phyloP scores from a whole-genome alignment of 2,797 vertebrate genomes.

The Periophthalmus magnuspinnatus region DNA sequence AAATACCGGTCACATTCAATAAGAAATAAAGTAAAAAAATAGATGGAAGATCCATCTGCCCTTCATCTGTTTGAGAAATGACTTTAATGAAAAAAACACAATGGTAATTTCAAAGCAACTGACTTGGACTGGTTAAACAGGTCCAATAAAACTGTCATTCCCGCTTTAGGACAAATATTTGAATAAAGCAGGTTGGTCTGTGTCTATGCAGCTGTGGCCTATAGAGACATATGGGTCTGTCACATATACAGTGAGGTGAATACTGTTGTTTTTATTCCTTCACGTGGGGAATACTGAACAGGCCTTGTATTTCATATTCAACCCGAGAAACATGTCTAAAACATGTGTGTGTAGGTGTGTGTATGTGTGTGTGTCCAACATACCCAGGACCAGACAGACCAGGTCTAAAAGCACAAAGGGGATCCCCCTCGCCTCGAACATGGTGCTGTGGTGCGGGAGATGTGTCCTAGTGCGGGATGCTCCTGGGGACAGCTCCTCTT shows the following conservation, averaged over 20 bases:
- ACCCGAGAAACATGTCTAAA: too few relatives aligned
- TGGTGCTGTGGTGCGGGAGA: slow-evolving; percentile 55
- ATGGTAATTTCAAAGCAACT: not conserved
- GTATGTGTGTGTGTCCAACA: slow-evolving; percentile 62
- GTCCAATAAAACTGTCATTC: not conserved
- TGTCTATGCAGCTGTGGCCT: not conserved
- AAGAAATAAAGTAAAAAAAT: too few relatives aligned
- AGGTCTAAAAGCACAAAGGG: slow-evolving; percentile 90
- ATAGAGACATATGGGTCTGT: not conserved
- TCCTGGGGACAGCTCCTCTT: slow-evolving; percentile 34
- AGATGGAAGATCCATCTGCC: too few relatives aligned
- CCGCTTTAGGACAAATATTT: not conserved
- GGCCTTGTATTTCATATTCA: too few relatives aligned
- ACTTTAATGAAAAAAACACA: not conserved
- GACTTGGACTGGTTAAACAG: not conserved
- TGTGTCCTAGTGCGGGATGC: slow-evolving; percentile 25
- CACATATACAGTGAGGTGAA: too few relatives aligned
- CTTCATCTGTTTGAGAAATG: too few relatives aligned
- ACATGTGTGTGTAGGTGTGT: too few relatives aligned
- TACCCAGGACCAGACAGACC: slow-evolving; percentile 88
- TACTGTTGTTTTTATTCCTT: too few relatives aligned
- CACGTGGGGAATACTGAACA: not conserved
- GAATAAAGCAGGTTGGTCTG: not conserved
- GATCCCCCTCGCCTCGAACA: slow-evolving; percentile 90
- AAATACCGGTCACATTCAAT: not conserved